Evolutionary conservation across 2,797 vertebrate genomes (phyloP), one percentile per base, ranked within the genome.

Genomic region (Phalanger gymnotis): DNA sequence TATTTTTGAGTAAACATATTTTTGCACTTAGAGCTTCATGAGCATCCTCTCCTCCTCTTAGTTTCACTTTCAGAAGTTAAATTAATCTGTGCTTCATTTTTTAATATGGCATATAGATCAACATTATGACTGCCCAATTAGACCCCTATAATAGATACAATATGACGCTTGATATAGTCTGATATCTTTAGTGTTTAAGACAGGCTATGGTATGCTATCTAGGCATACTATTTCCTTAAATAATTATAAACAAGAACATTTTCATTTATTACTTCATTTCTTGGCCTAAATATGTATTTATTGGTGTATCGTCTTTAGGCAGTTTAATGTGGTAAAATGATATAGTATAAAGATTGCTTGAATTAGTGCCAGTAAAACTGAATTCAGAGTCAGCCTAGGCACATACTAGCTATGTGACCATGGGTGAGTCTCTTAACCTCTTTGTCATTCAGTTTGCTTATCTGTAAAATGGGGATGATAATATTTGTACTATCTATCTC

Each of bases 11-110:
- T 2, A 34, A 92, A 93, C 91, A 90, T 9, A 94, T 0, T 0
- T 91, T 91, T 95, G 28, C 0, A 52, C 51, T 94, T 94, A 1
- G 92, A 97, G 53, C 90, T 34, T 53, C 53, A n/a, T 10, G 0
- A 53, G 19, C 0, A 7, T 19, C 93, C 87, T 92, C 4, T 90
- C 53, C 93, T 51, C 47, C 66, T 81, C 93, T 90, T 55, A 28
- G 40, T 96, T 96, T 96, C 56, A 54, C 53, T 95, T 97, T 92
- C 73, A 93, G 94, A 91, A 57, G 87, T 91, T 95, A 96, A 95
- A 94, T 93, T 94, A 90, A 93, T 92, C 95, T 94, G 91, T 87
- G 4, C 92, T 56, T 96, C 54, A 93, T 30, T 73, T 81, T 87
- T 55, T 92, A 90, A 13, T 22, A 51, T 61, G 57, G 56, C 31